Evolutionary conservation across 2,113 vertebrate genomes (phyloP), one percentile per base, ranked within the genome.

Genomic region (Gulo gulo): DNA sequence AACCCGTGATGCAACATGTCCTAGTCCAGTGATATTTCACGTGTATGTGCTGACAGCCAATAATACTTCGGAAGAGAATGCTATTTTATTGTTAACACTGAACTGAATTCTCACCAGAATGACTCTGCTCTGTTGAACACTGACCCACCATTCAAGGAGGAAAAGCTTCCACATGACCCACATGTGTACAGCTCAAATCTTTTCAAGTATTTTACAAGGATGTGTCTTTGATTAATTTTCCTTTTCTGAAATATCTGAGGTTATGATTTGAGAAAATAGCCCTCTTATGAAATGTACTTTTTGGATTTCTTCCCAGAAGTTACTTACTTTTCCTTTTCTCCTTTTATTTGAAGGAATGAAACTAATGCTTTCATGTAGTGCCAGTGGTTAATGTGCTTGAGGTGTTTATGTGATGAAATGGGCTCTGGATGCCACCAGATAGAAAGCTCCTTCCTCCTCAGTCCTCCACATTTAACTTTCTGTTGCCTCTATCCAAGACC

Each of bases 291-390:
- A 95, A 93, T 92, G 74, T 80, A 11, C 73, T 59, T 63, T 88
- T 93, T 97, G 97, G 92, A 89, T 93, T 89, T 97, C 86, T 93
- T 95, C 97, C 97, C 92, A 96, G 97, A 93, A 96, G 34, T 93
- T 47, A 50, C 71, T 95, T 82, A 85, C 82, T 83, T 96, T 87
- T 71, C 39, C 74, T 57, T 31, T 74, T 92, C 65, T 78, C 91
- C 76, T 55, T 39, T 96, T 59, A 73, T 92, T 69, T 91, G 78
- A 93, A 97, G 39, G 84, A 86, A 86, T 9, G 74, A 85, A 94
- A n/a, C 31, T 26, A 45, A 47, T 15, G 29, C 95, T 94, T 94
- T 95, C 88, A 90, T 67, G 61, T 47, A 45, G 42, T 0, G 12
- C 97, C 95, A 92, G 81, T 4, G 3, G 16, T 78, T 84, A 18